Conservation (phyloP, 30 jellyfish, hydroid and myxozoan genomes). For the Aurelia aurita region DNA sequence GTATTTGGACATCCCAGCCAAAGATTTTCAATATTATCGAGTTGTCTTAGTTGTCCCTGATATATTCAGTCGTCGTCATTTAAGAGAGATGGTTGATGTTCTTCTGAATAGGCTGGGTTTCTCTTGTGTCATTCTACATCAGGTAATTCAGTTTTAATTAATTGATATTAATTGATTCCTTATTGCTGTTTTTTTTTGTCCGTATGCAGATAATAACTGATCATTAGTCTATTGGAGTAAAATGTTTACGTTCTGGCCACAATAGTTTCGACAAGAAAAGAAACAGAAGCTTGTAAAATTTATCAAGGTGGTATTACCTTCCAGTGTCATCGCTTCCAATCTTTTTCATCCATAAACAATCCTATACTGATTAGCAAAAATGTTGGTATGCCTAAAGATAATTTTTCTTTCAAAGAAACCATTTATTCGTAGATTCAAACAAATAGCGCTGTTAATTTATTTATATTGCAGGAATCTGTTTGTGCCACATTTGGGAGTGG, state of each 20-base stretch:
- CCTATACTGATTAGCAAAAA: no score
- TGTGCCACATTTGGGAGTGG: slow-evolving; percentile 99
- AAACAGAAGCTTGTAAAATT: no score
- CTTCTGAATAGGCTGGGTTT: slow-evolving; percentile 82
- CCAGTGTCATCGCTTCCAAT: no score
- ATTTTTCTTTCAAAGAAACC: no score
- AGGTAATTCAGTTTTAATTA: slow-evolving; percentile 56
- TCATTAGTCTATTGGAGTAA: neutral
- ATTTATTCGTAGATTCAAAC: no score
- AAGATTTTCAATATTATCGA: slow-evolving; percentile 87
- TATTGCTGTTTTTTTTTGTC: no score
- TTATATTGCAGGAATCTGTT: slow-evolving; percentile 86
- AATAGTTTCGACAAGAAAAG: no score
- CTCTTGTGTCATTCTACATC: slow-evolving; percentile 90
- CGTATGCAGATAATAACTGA: neutral
- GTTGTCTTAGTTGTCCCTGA: slow-evolving; percentile 96
- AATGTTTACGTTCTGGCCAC: no score
- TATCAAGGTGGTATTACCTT: no score
- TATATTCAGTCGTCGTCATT: slow-evolving; percentile 80
- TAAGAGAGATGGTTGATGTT: slow-evolving; percentile 71
- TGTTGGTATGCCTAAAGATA: no score
- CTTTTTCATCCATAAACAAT: no score
- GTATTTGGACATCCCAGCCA: slow-evolving; percentile 90
- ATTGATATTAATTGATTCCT: no score
- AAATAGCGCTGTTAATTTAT: neutral